A percentile compares a stretch with the other conserved stretches of the same genome.
Conservation (phyloP, 2,888 invertebrate genomes). For the Elegia similella region DNA sequence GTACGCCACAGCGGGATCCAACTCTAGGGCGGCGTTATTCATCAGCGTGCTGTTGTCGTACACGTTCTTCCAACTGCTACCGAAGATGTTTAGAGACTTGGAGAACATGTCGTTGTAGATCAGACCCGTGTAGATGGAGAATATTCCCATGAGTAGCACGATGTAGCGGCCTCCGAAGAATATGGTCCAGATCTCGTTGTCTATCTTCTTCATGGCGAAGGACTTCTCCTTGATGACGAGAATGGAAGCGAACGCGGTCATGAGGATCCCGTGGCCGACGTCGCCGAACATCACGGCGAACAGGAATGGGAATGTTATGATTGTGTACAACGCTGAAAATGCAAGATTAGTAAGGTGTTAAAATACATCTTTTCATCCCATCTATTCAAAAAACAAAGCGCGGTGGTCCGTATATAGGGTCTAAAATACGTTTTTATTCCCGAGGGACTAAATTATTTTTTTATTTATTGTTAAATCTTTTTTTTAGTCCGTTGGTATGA, state of each 20-base stretch:
- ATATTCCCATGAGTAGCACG: constrained; percentile 87
- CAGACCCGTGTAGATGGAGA: constrained; percentile 88
- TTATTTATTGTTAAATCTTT: too few species aligned
- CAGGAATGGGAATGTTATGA: constrained; percentile 89
- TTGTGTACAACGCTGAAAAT: constrained; percentile 84
- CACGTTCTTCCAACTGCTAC: constrained; percentile 82
- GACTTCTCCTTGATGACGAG: constrained; percentile 84
- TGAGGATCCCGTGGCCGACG: constrained; percentile 86
- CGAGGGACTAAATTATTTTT: too few species aligned
- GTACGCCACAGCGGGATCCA: constrained; percentile 73
- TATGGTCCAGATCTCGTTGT: constrained; percentile 86
- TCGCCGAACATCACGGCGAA: constrained; percentile 92
- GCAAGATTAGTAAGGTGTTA: neutral
- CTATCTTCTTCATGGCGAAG: constrained; percentile 72
- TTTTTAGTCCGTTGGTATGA: too few species aligned
- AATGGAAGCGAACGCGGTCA: constrained; percentile 84
- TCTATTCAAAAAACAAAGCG: too few species aligned
- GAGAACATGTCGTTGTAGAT: constrained; percentile 89
- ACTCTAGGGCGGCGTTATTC: constrained; percentile 48
- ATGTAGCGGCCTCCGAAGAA: constrained; percentile 89
- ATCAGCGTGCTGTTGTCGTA: constrained; percentile 56
- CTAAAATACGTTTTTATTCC: too few species aligned
- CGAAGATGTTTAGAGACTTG: constrained; percentile 86
- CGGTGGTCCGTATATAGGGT: too few species aligned
- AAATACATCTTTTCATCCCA: too few species aligned